A percentile compares a stretch with the other conserved stretches of the same genome.
These are phyloP conservation scores for Lymantria monacha DNA, from an alignment of 2,888 invertebrate genomes.

Conservation along the genomic window DNA sequence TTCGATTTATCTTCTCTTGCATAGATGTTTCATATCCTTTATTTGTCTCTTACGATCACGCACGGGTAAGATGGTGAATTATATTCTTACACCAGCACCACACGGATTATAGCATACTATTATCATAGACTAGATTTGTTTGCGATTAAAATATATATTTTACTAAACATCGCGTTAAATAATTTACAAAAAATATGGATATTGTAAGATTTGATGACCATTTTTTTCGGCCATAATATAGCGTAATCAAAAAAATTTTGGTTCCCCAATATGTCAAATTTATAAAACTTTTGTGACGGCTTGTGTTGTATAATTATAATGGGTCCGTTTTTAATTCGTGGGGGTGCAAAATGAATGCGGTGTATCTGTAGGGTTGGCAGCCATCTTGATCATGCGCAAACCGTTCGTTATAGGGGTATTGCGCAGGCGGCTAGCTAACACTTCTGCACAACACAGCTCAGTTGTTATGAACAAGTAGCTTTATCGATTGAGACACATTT, in stretches of 20 bases:
- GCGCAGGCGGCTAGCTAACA: constrained; percentile 58
- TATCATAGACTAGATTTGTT: too few species aligned
- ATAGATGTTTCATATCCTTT: too few species aligned
- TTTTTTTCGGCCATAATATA: too few species aligned
- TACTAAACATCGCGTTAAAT: too few species aligned
- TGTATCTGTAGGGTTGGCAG: constrained; percentile 45
- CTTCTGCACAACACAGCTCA: constrained; percentile 41
- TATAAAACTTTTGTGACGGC: constrained; percentile 18
- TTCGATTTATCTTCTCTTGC: too few species aligned
- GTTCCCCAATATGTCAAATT: constrained; percentile 2
- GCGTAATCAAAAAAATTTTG: neutral
- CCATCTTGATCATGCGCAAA: constrained; percentile 51
- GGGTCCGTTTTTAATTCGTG: constrained; percentile 56
- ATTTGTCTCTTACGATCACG: too few species aligned
- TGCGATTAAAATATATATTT: too few species aligned
- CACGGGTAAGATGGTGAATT: too few species aligned
- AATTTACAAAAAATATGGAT: too few species aligned
- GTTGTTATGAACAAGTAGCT: constrained; percentile 31
- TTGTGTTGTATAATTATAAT: constrained; percentile 42
- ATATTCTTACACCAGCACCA: too few species aligned
- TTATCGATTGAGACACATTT: constrained; percentile 30
- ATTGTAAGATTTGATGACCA: too few species aligned
- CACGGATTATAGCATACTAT: too few species aligned
- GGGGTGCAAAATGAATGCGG: constrained; percentile 58
- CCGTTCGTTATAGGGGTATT: constrained; percentile 37